Evolutionary conservation across 2,888 invertebrate genomes (phyloP).

Genomic region (Cantharis flavilabris): DNA sequence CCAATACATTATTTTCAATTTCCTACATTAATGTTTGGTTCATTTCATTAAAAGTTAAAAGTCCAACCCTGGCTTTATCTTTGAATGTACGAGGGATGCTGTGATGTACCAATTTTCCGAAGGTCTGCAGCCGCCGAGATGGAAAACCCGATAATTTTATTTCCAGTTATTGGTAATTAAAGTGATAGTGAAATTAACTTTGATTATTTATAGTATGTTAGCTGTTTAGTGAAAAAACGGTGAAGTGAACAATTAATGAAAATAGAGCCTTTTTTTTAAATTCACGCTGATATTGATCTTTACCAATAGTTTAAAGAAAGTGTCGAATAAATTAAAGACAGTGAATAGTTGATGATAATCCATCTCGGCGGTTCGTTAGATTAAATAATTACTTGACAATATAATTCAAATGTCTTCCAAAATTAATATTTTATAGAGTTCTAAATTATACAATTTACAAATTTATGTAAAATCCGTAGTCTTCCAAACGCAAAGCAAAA

Average conservation of each 20-base stretch:
- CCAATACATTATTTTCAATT: neutral
- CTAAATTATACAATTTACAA: conserved; percentile 14
- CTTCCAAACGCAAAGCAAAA: conserved; percentile 19
- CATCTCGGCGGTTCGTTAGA: conserved; percentile 46
- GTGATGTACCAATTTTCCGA: conserved; percentile 48
- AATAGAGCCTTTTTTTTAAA: neutral
- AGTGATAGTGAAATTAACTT: conserved; percentile 29
- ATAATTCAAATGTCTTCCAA: conserved; percentile 28
- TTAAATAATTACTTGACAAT: conserved; percentile 16
- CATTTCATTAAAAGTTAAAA: neutral
- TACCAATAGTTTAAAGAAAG: conserved; percentile 19
- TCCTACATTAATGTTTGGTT: neutral
- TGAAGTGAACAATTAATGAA: neutral
- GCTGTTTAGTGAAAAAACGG: conserved; percentile 7
- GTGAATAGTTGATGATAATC: conserved; percentile 26
- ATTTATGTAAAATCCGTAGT: conserved; percentile 21
- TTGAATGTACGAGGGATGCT: conserved; percentile 44
- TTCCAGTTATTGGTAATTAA: conserved; percentile 36
- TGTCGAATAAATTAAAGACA: neutral
- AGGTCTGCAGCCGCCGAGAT: conserved; percentile 50
- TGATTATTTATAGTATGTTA: neutral
- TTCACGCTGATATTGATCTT: conserved; percentile 19
- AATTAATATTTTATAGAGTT: conserved; percentile 18
- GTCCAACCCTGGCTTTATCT: conserved; percentile 32
- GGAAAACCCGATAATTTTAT: conserved; percentile 47